These are phyloP conservation scores for Yasuhikotakia modesta DNA, from an alignment of 2,797 vertebrate species.

Conservation along the genomic window DNA sequence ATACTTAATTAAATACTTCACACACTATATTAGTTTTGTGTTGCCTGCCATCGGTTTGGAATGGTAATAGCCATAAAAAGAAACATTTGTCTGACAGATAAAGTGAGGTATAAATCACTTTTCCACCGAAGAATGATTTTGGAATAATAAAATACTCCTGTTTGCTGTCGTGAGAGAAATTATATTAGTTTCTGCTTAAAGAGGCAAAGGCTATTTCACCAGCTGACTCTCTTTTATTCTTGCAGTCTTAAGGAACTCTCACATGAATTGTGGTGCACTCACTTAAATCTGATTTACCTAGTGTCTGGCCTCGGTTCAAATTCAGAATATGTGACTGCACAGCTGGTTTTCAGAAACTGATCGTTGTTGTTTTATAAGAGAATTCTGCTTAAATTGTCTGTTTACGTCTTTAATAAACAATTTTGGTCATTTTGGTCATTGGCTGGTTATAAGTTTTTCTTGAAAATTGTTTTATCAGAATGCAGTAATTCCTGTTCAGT, in stretches of 20 bases:
- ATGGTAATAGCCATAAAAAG: slow-evolving; percentile 72
- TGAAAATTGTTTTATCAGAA: too few species aligned
- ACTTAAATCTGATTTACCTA: slow-evolving; percentile 46
- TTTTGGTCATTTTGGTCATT: too few species aligned
- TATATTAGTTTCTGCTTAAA: slow-evolving; percentile 58
- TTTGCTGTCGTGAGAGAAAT: slow-evolving; percentile 59
- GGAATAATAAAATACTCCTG: slow-evolving; percentile 66
- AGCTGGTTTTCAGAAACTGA: slow-evolving; percentile 1
- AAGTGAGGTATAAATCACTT: slow-evolving; percentile 72
- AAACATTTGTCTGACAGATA: slow-evolving; percentile 73
- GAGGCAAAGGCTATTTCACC: slow-evolving; percentile 45
- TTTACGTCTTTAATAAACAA: too few species aligned
- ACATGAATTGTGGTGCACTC: slow-evolving; percentile 20
- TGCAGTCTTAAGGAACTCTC: slow-evolving; percentile 30
- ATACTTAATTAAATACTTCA: slow-evolving; percentile 77
- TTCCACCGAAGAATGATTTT: slow-evolving; percentile 61
- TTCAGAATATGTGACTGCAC: background rate
- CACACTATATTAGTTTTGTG: slow-evolving; percentile 67
- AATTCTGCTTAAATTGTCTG: too few species aligned
- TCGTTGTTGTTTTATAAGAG: background rate
- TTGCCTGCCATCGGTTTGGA: slow-evolving; percentile 64
- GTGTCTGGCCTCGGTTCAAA: slow-evolving; percentile 4
- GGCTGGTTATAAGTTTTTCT: too few species aligned
- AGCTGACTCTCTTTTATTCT: slow-evolving; percentile 33
- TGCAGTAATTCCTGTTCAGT: too few species aligned